Evolutionary conservation across 2,888 invertebrate genomes (phyloP).

Genomic region (Mythimna lalbum): DNA sequence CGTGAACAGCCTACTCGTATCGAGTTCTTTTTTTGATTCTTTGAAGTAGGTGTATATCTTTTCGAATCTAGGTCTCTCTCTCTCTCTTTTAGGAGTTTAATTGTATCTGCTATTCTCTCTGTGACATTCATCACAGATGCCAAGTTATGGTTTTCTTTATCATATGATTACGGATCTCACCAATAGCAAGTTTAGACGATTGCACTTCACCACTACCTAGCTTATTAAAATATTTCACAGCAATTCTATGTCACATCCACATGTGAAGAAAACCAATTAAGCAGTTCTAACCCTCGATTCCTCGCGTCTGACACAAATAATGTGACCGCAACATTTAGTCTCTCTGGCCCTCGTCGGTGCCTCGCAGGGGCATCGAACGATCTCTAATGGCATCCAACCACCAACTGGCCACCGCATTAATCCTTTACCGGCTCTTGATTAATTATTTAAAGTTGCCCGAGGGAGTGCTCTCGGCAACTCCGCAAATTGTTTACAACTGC

Average conservation of each 20-base stretch:
- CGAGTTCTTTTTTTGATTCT: background rate
- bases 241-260: slow-evolving; percentile 56
- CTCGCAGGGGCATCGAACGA: slow-evolving; percentile 82
- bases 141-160: background rate
- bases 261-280: slow-evolving; percentile 70
- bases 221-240: slow-evolving; percentile 47
- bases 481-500: slow-evolving; percentile 83
- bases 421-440: slow-evolving; percentile 89
- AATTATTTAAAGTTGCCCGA: slow-evolving; percentile 88
- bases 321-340: slow-evolving; percentile 87
- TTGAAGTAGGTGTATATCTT: too few species aligned
- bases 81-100: background rate
- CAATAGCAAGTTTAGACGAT: too few species aligned
- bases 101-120: background rate
- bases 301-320: slow-evolving; percentile 79
- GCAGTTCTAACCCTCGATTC: slow-evolving; percentile 69
- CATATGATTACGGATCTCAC: background rate
- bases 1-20: background rate
- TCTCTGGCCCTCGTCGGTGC: slow-evolving; percentile 60
- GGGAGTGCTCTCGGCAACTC: slow-evolving; percentile 75
- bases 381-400: slow-evolving; percentile 89
- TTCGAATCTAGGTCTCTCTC: background rate
- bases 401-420: slow-evolving; percentile 90
- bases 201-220: background rate
- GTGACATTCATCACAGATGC: background rate